Evolutionary conservation across 2,797 vertebrate species (phyloP), one percentile per base, ranked within the genome.

Genomic region (Siniperca scherzeri): DNA sequence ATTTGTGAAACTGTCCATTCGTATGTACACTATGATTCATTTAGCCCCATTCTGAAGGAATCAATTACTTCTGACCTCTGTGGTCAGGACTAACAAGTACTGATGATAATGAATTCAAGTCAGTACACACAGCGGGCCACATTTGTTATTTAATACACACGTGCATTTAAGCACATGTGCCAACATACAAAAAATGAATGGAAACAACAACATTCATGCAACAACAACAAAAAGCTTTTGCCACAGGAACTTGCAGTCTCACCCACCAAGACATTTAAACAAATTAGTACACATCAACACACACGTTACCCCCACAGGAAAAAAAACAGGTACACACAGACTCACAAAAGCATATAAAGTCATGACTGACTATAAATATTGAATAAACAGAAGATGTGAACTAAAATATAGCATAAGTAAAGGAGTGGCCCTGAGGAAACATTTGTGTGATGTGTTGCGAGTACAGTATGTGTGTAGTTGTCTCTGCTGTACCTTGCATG

Each of bases 1-100:
- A 75, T 67, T 53, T 65, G 55, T 65, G 60, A 70, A 52, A 57
- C 17, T 40, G 19, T 70, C 30, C 38, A 14, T 75, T 36, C 76
- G 12, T 59, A 42, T 52, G 30, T 42, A 16, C 44, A 27, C 57
- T 7, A 5, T 19, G 38, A 44, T 65, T 65, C 62, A 72, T 38
- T 72, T 77, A 62, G 13, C 50, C 33, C n/a, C 40, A 21, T 33
- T 79, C 85, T 77, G 61, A 38, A 70, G 22, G 46, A 83, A 79
- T 74, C 71, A 71, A 84, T 89, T 80, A 78, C 33, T 53, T 42
- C 76, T 83, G 80, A 80, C 53, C 80, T 80, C 38, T 5, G 70
- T 53, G 60, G 33, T 75, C 56, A 65, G 25, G n/a, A 70, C 70
- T 60, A 42, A 3, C 13, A 50, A 21, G 10, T 8, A 10, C 72